phyloP scores from a whole-genome alignment of 2,888 invertebrate genomes.

The Agrochola litura region DNA sequence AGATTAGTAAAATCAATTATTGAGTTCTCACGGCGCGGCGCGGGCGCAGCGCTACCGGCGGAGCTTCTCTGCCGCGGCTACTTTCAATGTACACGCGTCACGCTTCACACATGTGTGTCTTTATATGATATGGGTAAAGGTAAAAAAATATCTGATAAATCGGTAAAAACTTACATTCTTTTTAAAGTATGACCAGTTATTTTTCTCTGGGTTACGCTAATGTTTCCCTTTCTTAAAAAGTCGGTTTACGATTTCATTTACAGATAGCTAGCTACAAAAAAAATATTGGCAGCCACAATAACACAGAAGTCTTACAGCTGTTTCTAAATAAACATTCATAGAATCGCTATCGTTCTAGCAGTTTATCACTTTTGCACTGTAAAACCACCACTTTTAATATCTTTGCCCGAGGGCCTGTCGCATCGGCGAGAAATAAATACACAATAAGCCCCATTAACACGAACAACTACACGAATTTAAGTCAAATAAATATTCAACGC shows the following conservation, averaged over 20 bases:
- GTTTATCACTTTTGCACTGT: conserved; percentile 39
- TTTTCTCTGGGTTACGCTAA: neutral
- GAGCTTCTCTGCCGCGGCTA: conserved; percentile 55
- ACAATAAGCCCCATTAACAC: conserved; percentile 39
- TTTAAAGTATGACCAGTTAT: neutral
- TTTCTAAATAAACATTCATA: conserved; percentile 42
- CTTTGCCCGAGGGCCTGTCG: conserved; percentile 33
- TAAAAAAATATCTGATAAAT: neutral
- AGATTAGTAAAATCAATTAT: conserved; percentile 87
- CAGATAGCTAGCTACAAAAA: conserved; percentile 18
- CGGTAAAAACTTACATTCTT: neutral
- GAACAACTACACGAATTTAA: conserved; percentile 39
- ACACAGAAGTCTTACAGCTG: conserved; percentile 42
- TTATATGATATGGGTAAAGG: conserved; percentile 24
- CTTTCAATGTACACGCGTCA: conserved; percentile 52
- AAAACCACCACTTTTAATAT: conserved; percentile 40
- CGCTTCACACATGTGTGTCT: conserved; percentile 46
- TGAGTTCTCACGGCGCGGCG: conserved; percentile 83
- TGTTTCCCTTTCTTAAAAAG: neutral
- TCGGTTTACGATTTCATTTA: conserved; percentile 33
- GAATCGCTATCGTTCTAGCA: conserved; percentile 16
- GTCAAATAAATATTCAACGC: conserved; percentile 44
- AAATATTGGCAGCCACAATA: conserved; percentile 4
- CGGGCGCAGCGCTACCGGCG: conserved; percentile 64
- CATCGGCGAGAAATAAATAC: conserved; percentile 43